Evolutionary conservation across 2,113 vertebrate genomes (phyloP).

Genomic region (Eulemur macaco): DNA sequence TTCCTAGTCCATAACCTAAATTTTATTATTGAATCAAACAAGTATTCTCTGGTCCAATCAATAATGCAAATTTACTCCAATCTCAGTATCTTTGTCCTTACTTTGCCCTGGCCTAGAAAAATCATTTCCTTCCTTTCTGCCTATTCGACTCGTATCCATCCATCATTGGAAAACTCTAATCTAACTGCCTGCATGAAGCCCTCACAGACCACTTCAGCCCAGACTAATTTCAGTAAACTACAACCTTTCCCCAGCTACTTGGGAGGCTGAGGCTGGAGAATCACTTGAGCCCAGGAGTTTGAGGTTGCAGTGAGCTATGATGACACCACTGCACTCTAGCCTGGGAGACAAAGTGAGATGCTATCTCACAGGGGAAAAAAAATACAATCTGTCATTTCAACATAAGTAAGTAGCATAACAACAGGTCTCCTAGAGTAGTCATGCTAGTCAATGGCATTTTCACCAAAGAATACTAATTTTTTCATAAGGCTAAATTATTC

Average conservation of each 20-base stretch:
- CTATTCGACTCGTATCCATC: neutral
- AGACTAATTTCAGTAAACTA: neutral
- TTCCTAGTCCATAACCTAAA: constrained; percentile 17
- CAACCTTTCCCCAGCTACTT: too few species aligned
- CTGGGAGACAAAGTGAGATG: too few species aligned
- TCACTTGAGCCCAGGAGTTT: too few species aligned
- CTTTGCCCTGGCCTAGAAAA: constrained; percentile 34
- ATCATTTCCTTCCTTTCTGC: neutral
- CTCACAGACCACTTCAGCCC: neutral
- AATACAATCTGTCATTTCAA: neutral
- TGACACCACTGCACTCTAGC: too few species aligned
- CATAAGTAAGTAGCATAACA: neutral
- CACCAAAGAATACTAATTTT: constrained; percentile 17
- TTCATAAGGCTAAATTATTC: constrained; percentile 24
- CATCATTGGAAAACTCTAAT: neutral
- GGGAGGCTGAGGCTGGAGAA: too few species aligned
- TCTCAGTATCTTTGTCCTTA: neutral
- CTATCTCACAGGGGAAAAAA: too few species aligned
- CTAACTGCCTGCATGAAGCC: neutral
- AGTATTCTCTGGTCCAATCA: neutral
- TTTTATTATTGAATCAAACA: neutral
- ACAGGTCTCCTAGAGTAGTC: neutral
- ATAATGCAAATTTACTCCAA: constrained; percentile 26
- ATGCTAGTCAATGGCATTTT: neutral
- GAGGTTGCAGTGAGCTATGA: too few species aligned